phyloP scores from a whole-genome alignment of 92 coral and sea anemone species.

The Epizoanthus ramosus region DNA sequence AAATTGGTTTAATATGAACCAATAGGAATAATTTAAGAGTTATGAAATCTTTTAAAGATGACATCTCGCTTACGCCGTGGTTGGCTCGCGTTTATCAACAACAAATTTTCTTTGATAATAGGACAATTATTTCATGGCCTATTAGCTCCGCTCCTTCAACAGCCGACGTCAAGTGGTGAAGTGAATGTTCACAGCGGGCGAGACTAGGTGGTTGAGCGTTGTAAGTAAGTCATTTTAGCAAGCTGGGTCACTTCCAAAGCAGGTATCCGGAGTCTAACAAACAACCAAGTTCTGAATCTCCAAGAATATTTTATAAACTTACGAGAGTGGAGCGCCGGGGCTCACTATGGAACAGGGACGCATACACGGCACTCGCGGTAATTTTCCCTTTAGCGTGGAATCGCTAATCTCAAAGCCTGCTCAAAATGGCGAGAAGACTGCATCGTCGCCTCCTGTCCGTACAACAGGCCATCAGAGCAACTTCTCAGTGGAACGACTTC shows the following conservation, averaged over 20 bases:
- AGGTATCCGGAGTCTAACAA: constrained; percentile 26
- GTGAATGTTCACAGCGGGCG: constrained; percentile 98
- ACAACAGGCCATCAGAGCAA: constrained; percentile 76
- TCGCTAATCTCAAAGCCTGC: constrained; percentile 90
- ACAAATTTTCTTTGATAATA: constrained; percentile 99
- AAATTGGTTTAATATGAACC: constrained; percentile 95
- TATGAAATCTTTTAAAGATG: constrained; percentile 95
- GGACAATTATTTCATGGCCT: constrained; percentile 99
- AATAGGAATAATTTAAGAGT: constrained; percentile 97
- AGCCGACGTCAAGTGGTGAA: constrained; percentile 95
- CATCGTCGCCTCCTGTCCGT: constrained; percentile 55
- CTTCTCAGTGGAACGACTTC: constrained; percentile 95
- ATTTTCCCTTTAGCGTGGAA: constrained; percentile 91
- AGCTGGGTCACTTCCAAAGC: constrained; percentile 24
- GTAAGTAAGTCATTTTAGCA: constrained; percentile 39
- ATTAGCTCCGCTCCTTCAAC: constrained; percentile 97
- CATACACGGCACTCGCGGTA: constrained; percentile 39
- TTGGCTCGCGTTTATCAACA: constrained; percentile 99
- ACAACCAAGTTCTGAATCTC: constrained; percentile 4
- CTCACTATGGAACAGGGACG: constrained; percentile 14
- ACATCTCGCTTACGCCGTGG: constrained; percentile 92
- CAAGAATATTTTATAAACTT: constrained; percentile 1
- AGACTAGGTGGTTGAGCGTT: constrained; percentile 41
- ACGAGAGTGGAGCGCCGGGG: background rate
- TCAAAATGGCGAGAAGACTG: constrained; percentile 63